phyloP scores from a whole-genome alignment of 2,113 vertebrate genomes.

The Coryphaenoides rupestris region DNA sequence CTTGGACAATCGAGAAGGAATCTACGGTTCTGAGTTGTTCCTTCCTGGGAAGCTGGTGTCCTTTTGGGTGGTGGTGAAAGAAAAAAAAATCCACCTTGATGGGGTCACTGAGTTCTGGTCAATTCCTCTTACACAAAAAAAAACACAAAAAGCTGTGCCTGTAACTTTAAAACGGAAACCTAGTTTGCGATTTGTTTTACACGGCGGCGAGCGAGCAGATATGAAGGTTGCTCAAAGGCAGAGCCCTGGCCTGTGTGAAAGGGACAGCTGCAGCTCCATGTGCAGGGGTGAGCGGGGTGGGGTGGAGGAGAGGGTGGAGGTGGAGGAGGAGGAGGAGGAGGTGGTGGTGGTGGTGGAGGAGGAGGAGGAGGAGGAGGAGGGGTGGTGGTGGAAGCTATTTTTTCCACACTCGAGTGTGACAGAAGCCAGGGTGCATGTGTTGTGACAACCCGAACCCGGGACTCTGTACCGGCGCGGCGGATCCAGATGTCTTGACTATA shows the following conservation, averaged over 20 bases:
- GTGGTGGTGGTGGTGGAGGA: too few species aligned
- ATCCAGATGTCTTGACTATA: constrained; percentile 7
- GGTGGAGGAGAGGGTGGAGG: too few species aligned
- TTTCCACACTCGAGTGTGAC: constrained; percentile 46
- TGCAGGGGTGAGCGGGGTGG: too few species aligned
- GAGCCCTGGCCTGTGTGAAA: constrained; percentile 11
- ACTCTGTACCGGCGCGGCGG: constrained; percentile 7
- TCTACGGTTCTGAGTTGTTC: too few species aligned
- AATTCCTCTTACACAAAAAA: too few species aligned
- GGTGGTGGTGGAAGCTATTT: constrained; percentile 47
- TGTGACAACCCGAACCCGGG: constrained; percentile 33
- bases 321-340: too few species aligned
- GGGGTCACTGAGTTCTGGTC: neutral
- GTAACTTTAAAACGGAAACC: too few species aligned
- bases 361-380: too few species aligned
- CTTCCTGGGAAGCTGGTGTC: neutral
- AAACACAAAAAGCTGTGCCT: too few species aligned
- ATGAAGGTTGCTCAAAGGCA: constrained; percentile 38
- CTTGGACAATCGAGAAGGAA: neutral
- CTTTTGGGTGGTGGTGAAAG: neutral
- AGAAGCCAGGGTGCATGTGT: constrained; percentile 42
- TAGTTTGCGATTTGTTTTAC: constrained; percentile 25
- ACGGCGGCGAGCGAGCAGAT: constrained; percentile 30
- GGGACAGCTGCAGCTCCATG: too few species aligned
- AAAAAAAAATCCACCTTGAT: neutral